Conservation (phyloP, 2,113 vertebrate genomes). For the Nibea coibor region DNA sequence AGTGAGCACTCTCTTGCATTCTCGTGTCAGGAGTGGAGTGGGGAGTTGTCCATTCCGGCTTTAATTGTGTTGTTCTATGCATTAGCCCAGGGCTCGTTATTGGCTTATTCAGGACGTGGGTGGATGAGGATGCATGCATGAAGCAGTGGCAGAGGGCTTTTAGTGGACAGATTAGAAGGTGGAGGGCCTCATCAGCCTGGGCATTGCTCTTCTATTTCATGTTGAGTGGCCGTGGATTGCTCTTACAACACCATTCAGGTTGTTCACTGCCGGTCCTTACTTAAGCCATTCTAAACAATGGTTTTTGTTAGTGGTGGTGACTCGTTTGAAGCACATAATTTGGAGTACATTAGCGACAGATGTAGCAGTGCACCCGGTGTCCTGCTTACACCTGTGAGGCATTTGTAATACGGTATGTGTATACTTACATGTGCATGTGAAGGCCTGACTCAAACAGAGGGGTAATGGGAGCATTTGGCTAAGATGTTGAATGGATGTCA, state of each 20-base stretch:
- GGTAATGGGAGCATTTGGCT: conserved; percentile 21
- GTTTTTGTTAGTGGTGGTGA: conserved; percentile 38
- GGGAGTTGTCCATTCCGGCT: conserved; percentile 56
- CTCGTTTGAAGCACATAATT: conserved; percentile 46
- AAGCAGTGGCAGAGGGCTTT: conserved; percentile 61
- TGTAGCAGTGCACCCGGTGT: neutral
- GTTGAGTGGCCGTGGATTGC: conserved; percentile 70
- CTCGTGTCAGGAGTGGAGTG: conserved; percentile 48
- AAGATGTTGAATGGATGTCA: conserved; percentile 45
- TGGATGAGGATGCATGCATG: conserved; percentile 60
- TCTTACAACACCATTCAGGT: conserved; percentile 56
- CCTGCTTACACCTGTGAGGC: neutral
- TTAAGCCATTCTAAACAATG: conserved; percentile 53
- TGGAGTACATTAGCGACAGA: conserved; percentile 45
- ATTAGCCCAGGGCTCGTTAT: conserved; percentile 71
- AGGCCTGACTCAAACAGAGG: conserved; percentile 16
- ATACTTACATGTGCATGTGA: neutral
- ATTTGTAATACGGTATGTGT: neutral
- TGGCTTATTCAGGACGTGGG: conserved; percentile 58
- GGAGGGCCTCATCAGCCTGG: conserved; percentile 69
- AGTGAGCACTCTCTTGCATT: conserved; percentile 49
- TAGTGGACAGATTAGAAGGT: conserved; percentile 69
- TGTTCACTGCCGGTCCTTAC: conserved; percentile 46
- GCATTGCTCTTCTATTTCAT: conserved; percentile 44
- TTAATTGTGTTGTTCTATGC: conserved; percentile 77